Base-by-base conservation (phyloP, 2,113 vertebrate genomes). In the Rhynchopsitta pachyrhyncha region DNA sequence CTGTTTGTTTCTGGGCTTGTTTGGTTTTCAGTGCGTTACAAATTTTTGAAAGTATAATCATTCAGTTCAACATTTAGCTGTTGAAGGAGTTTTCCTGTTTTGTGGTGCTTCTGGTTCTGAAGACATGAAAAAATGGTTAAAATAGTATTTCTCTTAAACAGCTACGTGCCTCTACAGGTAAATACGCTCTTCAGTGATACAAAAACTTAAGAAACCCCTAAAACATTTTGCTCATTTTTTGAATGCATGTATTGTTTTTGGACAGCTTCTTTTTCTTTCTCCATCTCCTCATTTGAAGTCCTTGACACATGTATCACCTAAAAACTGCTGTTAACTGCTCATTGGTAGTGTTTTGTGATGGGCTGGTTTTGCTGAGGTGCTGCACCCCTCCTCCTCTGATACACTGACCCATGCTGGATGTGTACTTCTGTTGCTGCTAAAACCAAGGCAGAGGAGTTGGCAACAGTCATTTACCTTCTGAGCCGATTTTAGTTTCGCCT, bases 261-360 rank as follows among this genome's bases (percentile, higher is more conserved):
- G 35, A 17, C 6, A 71, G 4, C 23, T 31, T 29, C 13, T 8
- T 81, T 80, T 75, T 66, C 9, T 74, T 46, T 20, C 2, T 29
- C 27, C 9, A 33, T 4, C 29, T 81, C 11, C 62, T 88, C n/a
- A 9, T 42, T 17, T 29, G 13, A 88, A 46, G 57, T 50, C 53
- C 20, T 68, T 57, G 24, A 24, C 5, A 19, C 24, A 37, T 2
- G 1, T 57, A 29, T 14, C 17, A 18, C 42, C 46, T 69, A 24
- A 42, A 63, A 73, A 53, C 4, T 10, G 29, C 29, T 28, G 24
- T 66, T 47, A 20, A 16, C 13, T 13, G 13, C 11, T 39, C 5
- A 0, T 4, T 28, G 59, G 10, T 15, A 28, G 46, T 28, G n/a
- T 33, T 17, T 28, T 11, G 44, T 12, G 0, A 1, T 10, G 24